Conservation (phyloP, 2,113 vertebrate species). For the Pelvicachromis taeniatus region DNA sequence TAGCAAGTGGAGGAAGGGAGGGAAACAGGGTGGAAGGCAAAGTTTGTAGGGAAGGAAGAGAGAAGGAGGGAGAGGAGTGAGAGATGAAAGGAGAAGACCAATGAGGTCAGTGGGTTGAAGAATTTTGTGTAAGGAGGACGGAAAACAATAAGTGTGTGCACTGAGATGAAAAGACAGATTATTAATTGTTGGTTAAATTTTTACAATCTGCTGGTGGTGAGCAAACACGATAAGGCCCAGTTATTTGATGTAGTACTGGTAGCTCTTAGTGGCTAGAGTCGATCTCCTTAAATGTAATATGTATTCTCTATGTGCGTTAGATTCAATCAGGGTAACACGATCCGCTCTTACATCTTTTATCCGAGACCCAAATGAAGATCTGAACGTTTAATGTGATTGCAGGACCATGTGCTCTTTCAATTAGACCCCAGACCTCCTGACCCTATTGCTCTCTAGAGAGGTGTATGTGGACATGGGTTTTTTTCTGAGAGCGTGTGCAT, state of each 20-base stretch:
- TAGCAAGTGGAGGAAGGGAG: slow-evolving; percentile 25
- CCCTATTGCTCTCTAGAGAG: slow-evolving; percentile 50
- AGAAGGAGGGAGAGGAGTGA: not conserved
- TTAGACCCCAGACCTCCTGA: slow-evolving; percentile 56
- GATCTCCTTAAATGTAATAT: not conserved
- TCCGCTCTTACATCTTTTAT: not conserved
- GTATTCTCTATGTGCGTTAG: slow-evolving; percentile 2
- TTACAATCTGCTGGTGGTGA: not conserved
- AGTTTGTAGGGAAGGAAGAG: slow-evolving; percentile 7
- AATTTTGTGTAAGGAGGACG: slow-evolving; percentile 2
- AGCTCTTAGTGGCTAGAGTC: not conserved
- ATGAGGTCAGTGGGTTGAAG: slow-evolving; percentile 3
- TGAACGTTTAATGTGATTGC: slow-evolving; percentile 44
- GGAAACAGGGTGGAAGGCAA: slow-evolving; percentile 11
- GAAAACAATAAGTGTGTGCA: not conserved
- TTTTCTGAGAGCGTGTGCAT: not conserved
- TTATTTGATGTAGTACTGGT: not conserved
- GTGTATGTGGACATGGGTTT: not conserved
- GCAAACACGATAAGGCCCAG: not conserved
- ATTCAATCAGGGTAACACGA: slow-evolving; percentile 28
- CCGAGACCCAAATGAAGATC: slow-evolving; percentile 45
- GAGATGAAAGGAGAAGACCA: not conserved
- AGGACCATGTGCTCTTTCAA: slow-evolving; percentile 63
- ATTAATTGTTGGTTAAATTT: not conserved
- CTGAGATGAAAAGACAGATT: not conserved